A percentile compares a stretch with the other conserved stretches of the same genome.
phyloP scores from a whole-genome alignment of 2,888 invertebrate genomes.

The Nemotelus nigrinus region DNA sequence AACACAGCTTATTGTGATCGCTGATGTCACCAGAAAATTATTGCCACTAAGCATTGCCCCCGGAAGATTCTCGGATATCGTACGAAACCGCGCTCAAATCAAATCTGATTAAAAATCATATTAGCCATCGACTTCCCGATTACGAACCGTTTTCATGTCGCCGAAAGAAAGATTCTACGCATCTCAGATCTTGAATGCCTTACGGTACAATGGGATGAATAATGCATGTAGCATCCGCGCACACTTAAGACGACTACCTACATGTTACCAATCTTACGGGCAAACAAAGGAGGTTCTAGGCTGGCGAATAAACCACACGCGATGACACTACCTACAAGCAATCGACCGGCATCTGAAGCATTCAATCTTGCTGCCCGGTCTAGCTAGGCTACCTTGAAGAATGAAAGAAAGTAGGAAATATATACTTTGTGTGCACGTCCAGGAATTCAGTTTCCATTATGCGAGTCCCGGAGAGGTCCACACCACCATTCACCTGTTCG shows the following conservation, averaged over 20 bases:
- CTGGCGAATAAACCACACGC: constrained; percentile 15
- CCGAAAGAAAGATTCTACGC: constrained; percentile 19
- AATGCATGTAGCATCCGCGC: not conserved
- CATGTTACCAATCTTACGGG: constrained; percentile 16
- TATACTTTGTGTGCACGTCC: not conserved
- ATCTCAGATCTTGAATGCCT: not conserved
- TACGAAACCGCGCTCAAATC: not conserved
- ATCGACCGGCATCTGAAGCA: constrained; percentile 1
- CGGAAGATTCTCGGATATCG: constrained; percentile 8
- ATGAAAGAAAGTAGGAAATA: constrained; percentile 28
- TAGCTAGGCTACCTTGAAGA: not conserved
- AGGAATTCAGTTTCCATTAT: constrained; percentile 28
- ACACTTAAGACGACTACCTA: constrained; percentile 1
- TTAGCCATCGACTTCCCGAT: constrained; percentile 8
- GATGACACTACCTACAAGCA: not conserved
- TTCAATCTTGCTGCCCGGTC: constrained; percentile 1
- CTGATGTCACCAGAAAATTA: not conserved
- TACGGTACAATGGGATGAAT: constrained; percentile 30
- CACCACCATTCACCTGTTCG: constrained; percentile 27
- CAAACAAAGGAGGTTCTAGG: constrained; percentile 13
- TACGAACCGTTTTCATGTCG: not conserved
- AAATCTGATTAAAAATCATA: constrained; percentile 31
- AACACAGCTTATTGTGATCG: too few relatives aligned
- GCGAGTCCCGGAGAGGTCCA: not conserved
- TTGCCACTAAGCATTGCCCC: not conserved